phyloP scores from a whole-genome alignment of 2,113 vertebrate species.

The Madoqua kirkii region DNA sequence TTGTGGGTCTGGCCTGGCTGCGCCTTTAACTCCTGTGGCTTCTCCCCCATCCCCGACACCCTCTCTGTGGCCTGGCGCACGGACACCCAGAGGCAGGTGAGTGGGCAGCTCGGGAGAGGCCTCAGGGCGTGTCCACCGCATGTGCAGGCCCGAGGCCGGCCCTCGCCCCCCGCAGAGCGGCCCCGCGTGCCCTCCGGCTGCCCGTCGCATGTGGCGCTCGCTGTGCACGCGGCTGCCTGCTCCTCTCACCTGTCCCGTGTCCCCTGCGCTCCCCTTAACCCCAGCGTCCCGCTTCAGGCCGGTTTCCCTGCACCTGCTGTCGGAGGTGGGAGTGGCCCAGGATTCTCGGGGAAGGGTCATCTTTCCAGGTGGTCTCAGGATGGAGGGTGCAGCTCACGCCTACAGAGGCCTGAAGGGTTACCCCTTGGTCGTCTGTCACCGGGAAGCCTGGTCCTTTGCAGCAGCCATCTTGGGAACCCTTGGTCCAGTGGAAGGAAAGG shows the following conservation, averaged over 20 bases:
- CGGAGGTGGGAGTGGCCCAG: background rate
- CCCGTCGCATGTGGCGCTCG: background rate
- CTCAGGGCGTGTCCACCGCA: background rate
- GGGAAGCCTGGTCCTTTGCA: background rate
- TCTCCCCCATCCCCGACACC: background rate
- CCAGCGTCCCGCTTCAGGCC: background rate
- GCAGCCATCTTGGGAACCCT: background rate
- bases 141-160: background rate
- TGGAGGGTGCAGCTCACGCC: background rate
- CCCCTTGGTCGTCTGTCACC: background rate
- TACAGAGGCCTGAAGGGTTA: background rate
- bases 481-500: background rate
- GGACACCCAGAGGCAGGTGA: conserved; percentile 55
- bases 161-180: fast-evolving
- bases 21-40: background rate
- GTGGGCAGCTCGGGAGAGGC: conserved; percentile 16
- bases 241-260: background rate
- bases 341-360: background rate
- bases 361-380: background rate
- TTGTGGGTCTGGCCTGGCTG: background rate
- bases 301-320: background rate
- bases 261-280: background rate
- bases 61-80: conserved; percentile 5
- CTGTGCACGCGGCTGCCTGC: background rate
- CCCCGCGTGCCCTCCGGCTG: background rate